Base-by-base conservation (phyloP, 2,113 vertebrate genomes). In the Phyllopteryx taeniolatus region DNA sequence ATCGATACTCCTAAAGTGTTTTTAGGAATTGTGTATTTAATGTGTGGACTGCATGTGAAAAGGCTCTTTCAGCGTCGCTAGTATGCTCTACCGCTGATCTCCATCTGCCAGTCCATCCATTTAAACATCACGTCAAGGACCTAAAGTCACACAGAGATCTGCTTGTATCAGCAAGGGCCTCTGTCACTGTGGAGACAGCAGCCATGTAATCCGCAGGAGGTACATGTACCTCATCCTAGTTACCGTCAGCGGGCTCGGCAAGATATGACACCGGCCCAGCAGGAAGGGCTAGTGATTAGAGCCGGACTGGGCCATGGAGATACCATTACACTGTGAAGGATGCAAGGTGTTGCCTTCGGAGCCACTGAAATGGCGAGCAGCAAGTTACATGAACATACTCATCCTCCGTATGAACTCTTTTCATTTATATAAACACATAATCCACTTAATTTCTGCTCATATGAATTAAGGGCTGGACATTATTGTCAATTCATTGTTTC, bases 181-280 rank as follows among this genome's bases (percentile, higher is more conserved):
- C 80, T 75, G 85, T 87, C 86, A 79, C 87, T 14, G 74, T 74
- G 72, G 83, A 85, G 89, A 87, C 79, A 80, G 83, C 81, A 76
- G 80, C 77, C 33, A 73, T 75, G 71, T 84, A 77, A 85, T 84
- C 87, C 51, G 56, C 70, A n/a, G 86, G 86, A 88, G 84, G 84
- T 81, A 72, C 85, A 81, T 88, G 85, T 80, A 78, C 78, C 83
- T 84, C 80, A 67, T 78, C 73, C 87, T 86, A 77, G 87, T 90
- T 84, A 87, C 77, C 39, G 66, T 71, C 73, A 20, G 68, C 22
- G 14, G 69, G 74, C 88, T 78, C 87, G 31, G 89, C 85, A 84
- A 86, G 89, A 84, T 78, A 46, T 85, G 87, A 86, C 88, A 83
- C 67, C 8, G 72, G 67, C 83, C 80, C 90, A 86, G 87, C 86